These are phyloP conservation scores for Hoplostethus mediterraneus DNA, from an alignment of 2,797 vertebrate genomes.

Conservation along the genomic window DNA sequence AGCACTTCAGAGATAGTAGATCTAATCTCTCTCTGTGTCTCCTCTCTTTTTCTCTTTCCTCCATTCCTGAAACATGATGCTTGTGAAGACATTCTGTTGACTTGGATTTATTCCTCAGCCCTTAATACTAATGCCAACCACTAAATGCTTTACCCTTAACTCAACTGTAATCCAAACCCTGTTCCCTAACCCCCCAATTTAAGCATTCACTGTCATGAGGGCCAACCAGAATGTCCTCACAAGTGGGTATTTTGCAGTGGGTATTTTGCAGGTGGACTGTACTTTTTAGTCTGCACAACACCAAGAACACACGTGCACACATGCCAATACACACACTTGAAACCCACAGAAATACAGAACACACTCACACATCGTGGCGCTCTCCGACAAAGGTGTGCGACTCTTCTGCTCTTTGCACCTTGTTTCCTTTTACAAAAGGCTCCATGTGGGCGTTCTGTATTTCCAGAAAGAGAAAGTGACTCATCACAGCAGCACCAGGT, in stretches of 20 bases:
- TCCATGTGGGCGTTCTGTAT: constrained; percentile 52
- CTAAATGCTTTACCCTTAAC: constrained; percentile 18
- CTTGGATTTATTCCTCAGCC: constrained; percentile 12
- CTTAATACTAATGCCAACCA: constrained; percentile 18
- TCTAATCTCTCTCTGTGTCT: neutral
- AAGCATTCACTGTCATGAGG: neutral
- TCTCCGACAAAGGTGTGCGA: constrained; percentile 20
- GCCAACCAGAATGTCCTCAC: neutral
- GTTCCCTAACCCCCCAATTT: constrained; percentile 12
- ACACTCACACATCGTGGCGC: too few relatives aligned
- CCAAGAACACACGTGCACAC: neutral
- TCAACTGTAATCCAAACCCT: constrained; percentile 40
- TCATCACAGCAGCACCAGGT: constrained; percentile 48
- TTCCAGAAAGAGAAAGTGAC: constrained; percentile 51
- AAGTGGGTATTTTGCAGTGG: neutral
- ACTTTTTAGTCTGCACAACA: neutral
- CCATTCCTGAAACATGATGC: neutral
- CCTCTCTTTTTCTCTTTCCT: neutral
- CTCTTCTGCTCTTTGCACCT: constrained; percentile 41
- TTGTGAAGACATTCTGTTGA: constrained; percentile 13
- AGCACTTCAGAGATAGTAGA: neutral
- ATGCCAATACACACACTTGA: neutral
- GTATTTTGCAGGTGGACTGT: neutral
- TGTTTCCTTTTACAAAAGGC: constrained; percentile 47
- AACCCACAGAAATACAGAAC: neutral